Evolutionary conservation across 2,888 invertebrate genomes (phyloP).

Genomic region (Melanchra persicariae): DNA sequence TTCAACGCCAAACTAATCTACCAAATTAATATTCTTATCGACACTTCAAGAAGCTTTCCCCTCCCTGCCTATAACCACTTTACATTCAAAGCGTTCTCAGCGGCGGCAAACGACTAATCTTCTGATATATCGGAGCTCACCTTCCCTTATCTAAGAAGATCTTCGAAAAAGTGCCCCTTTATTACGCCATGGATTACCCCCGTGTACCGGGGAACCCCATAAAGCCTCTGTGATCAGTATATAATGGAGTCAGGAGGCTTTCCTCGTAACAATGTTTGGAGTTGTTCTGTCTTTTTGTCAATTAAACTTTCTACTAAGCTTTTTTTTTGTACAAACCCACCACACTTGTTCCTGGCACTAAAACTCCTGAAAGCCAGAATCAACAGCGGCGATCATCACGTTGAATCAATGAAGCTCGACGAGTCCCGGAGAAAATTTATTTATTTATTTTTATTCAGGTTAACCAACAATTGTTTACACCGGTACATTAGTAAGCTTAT

Average conservation of each 20-base stretch:
- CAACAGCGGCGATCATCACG: background rate
- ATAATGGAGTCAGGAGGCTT: conserved; percentile 58
- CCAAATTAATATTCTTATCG: conserved; percentile 54
- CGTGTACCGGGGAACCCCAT: conserved; percentile 67
- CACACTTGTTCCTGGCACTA: background rate
- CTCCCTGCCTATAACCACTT: conserved; percentile 78
- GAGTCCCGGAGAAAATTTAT: background rate
- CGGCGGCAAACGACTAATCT: conserved; percentile 88
- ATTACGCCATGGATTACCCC: conserved; percentile 81
- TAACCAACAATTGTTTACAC: too few species aligned
- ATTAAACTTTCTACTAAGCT: background rate
- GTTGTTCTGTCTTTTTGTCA: conserved; percentile 3
- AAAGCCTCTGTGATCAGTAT: conserved; percentile 70
- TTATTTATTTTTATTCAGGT: too few species aligned
- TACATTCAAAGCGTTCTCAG: conserved; percentile 83
- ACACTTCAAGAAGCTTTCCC: conserved; percentile 40
- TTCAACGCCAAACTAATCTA: conserved; percentile 25
- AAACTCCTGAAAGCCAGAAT: background rate
- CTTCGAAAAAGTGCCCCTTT: conserved; percentile 86
- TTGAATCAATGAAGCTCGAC: background rate
- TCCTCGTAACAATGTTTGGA: conserved; percentile 22
- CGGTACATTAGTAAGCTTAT: too few species aligned
- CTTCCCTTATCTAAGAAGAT: conserved; percentile 86
- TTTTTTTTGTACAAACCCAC: background rate
- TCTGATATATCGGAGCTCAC: conserved; percentile 89